Percentiles rank a stretch among this genome's conserved stretches.
These are phyloP conservation scores for Tanypteryx hageni DNA, from an alignment of 2,888 invertebrate genomes.

Conservation along the genomic window DNA sequence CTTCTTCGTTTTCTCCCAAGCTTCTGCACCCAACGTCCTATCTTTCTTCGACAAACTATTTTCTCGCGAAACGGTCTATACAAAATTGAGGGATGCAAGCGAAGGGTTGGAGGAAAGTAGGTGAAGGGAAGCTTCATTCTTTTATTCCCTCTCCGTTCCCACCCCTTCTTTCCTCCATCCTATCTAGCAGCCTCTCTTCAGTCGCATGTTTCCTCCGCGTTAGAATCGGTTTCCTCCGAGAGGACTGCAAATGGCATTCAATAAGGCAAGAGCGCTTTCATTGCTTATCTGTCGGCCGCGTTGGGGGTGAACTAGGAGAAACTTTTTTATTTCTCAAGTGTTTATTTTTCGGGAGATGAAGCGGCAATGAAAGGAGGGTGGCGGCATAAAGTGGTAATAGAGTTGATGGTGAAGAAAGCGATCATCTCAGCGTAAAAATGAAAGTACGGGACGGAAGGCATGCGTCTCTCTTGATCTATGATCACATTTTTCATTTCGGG, in stretches of 20 bases:
- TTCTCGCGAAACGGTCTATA: background rate
- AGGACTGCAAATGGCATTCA: constrained; percentile 3
- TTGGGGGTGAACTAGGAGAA: background rate
- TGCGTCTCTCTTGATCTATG: too few relatives aligned
- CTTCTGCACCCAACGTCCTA: constrained; percentile 9
- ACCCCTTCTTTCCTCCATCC: background rate
- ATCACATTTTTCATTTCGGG: too few relatives aligned
- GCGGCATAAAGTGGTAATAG: background rate
- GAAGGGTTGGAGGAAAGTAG: background rate
- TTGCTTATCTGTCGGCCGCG: background rate
- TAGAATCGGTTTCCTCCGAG: background rate
- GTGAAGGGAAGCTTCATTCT: background rate
- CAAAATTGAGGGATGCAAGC: constrained; percentile 18
- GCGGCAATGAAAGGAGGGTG: background rate
- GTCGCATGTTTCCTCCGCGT: background rate
- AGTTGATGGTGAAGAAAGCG: background rate
- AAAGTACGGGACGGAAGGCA: too few relatives aligned
- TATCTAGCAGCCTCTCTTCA: background rate
- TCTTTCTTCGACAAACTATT: constrained; percentile 29
- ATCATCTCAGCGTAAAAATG: background rate
- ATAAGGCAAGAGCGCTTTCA: constrained; percentile 1
- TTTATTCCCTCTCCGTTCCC: background rate
- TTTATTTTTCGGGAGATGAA: background rate
- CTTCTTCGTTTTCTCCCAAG: background rate
- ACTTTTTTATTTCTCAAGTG: background rate